These are phyloP conservation scores for Oscheius sp. DNA, from an alignment of 2,888 invertebrate genomes.

Conservation along the genomic window DNA sequence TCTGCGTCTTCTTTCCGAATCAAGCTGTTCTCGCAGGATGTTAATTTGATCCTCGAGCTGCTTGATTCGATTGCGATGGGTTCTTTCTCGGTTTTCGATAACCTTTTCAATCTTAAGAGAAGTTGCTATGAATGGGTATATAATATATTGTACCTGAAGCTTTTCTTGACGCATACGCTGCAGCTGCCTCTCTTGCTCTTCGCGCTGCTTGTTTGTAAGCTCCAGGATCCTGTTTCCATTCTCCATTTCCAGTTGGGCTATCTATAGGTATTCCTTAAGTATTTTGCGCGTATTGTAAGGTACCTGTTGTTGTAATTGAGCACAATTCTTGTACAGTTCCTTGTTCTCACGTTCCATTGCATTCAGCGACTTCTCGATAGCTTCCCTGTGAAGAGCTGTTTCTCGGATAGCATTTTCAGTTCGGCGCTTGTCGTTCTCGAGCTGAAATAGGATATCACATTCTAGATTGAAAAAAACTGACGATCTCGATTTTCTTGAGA, in stretches of 20 bases:
- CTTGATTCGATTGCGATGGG: conserved; percentile 67
- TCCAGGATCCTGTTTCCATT: conserved; percentile 72
- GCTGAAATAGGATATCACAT: conserved; percentile 47
- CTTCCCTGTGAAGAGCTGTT: conserved; percentile 72
- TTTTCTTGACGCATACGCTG: conserved; percentile 70
- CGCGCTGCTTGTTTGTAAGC: conserved; percentile 71
- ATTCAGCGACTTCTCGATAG: conserved; percentile 73
- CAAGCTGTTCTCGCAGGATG: conserved; percentile 70
- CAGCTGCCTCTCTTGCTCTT: conserved; percentile 71
- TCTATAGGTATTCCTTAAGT: conserved; percentile 35
- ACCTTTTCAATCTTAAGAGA: conserved; percentile 68
- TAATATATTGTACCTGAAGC: conserved; percentile 53
- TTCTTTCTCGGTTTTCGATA: conserved; percentile 71
- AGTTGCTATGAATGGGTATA: no score
- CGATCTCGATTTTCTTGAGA: conserved; percentile 71
- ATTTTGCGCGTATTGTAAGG: not conserved
- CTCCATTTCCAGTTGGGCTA: conserved; percentile 73
- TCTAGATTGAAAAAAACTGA: conserved; percentile 34
- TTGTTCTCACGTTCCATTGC: conserved; percentile 73
- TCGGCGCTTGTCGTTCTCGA: conserved; percentile 70
- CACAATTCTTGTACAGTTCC: conserved; percentile 73
- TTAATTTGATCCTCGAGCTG: conserved; percentile 70
- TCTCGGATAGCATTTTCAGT: conserved; percentile 72
- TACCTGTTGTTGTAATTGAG: conserved; percentile 71
- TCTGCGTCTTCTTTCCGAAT: conserved; percentile 65